Evolutionary conservation across 2,113 vertebrate species (phyloP).

Genomic region (Asarcornis scutulata): DNA sequence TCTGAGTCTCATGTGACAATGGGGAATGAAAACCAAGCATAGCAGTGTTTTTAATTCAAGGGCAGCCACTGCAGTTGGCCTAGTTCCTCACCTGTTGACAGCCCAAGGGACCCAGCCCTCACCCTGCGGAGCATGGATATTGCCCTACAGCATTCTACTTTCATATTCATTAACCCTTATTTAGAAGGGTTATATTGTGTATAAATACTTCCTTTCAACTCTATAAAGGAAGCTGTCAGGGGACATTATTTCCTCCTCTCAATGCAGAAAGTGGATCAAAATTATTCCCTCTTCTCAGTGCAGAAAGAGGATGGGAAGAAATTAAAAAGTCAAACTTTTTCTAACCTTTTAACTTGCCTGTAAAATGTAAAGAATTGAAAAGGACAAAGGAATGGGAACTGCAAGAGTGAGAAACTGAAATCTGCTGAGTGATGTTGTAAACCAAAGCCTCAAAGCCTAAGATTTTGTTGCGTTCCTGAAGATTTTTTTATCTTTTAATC

Average conservation of each 20-base stretch:
- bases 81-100: background rate
- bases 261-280: background rate
- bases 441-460: background rate
- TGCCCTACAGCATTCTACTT: background rate
- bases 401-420: conserved; percentile 7
- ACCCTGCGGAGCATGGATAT: rapidly evolving
- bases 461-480: background rate
- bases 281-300: background rate
- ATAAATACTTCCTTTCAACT: background rate
- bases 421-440: background rate
- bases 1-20: background rate
- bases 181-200: background rate
- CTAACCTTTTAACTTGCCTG: background rate
- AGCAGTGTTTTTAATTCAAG: background rate
- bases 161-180: background rate
- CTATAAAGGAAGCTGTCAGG: background rate
- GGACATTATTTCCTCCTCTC: background rate
- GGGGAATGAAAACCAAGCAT: background rate
- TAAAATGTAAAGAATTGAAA: background rate
- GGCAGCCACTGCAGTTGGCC: background rate
- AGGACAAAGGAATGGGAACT: background rate
- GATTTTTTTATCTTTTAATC: background rate
- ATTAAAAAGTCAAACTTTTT: background rate
- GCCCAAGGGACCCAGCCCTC: background rate
- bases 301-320: background rate